Evolutionary conservation across 2,888 invertebrate species (phyloP), one percentile per base, ranked within the genome.

Genomic region (Cephus spinipes): DNA sequence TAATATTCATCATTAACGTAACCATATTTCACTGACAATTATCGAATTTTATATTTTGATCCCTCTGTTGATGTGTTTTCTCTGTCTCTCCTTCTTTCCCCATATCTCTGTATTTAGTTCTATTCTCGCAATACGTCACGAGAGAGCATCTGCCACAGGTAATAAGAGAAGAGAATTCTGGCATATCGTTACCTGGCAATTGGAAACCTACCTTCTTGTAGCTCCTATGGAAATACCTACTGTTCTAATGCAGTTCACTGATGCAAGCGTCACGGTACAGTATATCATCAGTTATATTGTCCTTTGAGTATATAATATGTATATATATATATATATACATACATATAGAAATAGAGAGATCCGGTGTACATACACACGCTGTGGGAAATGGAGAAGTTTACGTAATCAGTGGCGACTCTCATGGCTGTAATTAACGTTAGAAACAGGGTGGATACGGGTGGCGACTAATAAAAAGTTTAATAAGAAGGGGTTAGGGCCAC

Each of bases 141-240:
- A 87, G 81, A 86, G 84, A 83, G 82, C 81, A 81, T 80, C 81
- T 78, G 81, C 80, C 75, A 82, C 79, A 55, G 23, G 55, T 55
- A 55, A 55, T 9, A 55, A 55, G 55, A 55, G 55, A 55, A 23
- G 55, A 23, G 23, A 55, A 55, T 23, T 23, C 23, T 23, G 55
- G 55, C 23, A 23, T 9, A 40, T 40, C 40, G 88, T 87, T 88
- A 88, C 86, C 83, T 85, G 84, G 83, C 87, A 87, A 87, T 87
- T 87, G 85, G 86, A 40, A 40, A 40, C 40, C 23, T 40, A 40
- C 40, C 40, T 40, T 40, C 40, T 40, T 40, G 40, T 55, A 55
- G 55, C 55, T 55, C 23, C 55, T 23, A 55, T 55, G 55, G 23
- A 55, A 55, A 55, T 23, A 55, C 23, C 23, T 55, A 55, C 55